Percentiles rank a stretch among this genome's conserved stretches.
Evolutionary conservation across 2,797 vertebrate species (phyloP).

Genomic region (Psittacula echo): DNA sequence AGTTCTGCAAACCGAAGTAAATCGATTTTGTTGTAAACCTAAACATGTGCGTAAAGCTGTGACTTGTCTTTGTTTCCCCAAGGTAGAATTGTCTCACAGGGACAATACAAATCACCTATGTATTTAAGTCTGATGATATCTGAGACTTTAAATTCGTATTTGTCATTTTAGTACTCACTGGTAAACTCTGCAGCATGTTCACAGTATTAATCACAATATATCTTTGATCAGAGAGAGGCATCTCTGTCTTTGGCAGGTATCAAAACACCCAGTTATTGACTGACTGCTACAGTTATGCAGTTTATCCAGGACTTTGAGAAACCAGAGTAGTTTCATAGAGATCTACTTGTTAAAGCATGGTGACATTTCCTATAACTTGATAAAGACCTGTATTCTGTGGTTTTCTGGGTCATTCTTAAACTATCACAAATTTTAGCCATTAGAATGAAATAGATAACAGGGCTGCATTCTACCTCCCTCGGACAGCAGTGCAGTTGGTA

Average conservation of each 20-base stretch:
- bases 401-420: neutral
- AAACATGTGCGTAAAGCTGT: neutral
- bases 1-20: neutral
- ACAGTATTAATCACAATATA: conserved; percentile 5
- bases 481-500: neutral
- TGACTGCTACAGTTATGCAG: neutral
- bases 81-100: neutral
- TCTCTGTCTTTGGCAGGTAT: neutral
- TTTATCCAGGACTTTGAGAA: neutral
- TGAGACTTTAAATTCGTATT: conserved; percentile 24
- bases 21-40: neutral
- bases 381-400: neutral
- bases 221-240: neutral
- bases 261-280: neutral
- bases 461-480: neutral
- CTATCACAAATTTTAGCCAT: neutral
- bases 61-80: neutral
- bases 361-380: conserved; percentile 1
- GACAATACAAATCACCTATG: neutral
- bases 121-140: neutral
- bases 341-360: neutral
- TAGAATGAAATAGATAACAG: neutral
- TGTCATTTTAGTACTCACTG: neutral
- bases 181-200: neutral
- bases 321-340: neutral